Evolutionary conservation across 2,888 invertebrate genomes (phyloP).

Genomic region (Pandemis cinnamomeana): DNA sequence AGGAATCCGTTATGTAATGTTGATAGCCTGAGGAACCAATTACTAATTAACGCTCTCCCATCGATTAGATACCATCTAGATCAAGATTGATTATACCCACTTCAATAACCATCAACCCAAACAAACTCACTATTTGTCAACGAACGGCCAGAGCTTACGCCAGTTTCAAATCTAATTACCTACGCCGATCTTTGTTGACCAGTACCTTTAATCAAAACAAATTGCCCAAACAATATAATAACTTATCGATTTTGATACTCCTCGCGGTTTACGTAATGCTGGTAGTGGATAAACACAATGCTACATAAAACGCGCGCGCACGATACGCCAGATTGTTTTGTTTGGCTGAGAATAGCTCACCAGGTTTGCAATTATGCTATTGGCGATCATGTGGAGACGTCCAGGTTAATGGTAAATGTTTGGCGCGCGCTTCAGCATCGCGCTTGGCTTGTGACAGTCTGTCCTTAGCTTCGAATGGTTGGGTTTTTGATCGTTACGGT

Average conservation of each 20-base stretch:
- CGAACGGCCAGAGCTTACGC: background rate
- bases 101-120: background rate
- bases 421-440: constrained; percentile 52
- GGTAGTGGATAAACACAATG: constrained; percentile 49
- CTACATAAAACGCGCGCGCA: constrained; percentile 47
- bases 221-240: constrained; percentile 53
- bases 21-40: constrained; percentile 3
- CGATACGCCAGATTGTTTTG: constrained; percentile 42
- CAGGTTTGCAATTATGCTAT: constrained; percentile 50
- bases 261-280: constrained; percentile 69
- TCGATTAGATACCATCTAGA: constrained; percentile 14
- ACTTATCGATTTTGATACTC: constrained; percentile 70
- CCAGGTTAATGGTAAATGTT: constrained; percentile 67
- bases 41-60: constrained; percentile 28
- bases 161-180: constrained; percentile 12
- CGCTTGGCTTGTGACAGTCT: constrained; percentile 43
- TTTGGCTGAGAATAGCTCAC: constrained; percentile 60
- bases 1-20: constrained; percentile 33
- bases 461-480: constrained; percentile 5
- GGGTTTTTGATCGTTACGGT: constrained; percentile 40
- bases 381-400: constrained; percentile 73
- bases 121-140: constrained; percentile 16
- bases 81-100: constrained; percentile 13
- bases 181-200: background rate
- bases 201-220: constrained; percentile 49